Evolutionary conservation across 1,140 invertebrate genomes (phyloP), one percentile per base, ranked within the genome.

Genomic region (Drosophila yakuba): DNA sequence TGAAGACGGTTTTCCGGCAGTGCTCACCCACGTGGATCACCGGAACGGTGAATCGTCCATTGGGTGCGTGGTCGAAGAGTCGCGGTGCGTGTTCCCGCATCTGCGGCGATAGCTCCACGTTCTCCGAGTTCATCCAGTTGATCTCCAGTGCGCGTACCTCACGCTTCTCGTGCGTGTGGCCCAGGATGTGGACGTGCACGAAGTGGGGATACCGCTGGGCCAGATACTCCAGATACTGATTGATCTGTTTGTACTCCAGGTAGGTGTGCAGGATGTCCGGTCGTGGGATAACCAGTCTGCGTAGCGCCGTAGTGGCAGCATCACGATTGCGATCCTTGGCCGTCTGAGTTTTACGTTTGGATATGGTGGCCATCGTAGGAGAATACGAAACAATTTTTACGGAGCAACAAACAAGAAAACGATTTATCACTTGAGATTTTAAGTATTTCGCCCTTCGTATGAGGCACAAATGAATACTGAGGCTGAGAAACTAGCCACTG

Each of bases 111-210:
- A 89, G 32, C 35, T 89, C 84, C 1, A 55, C 15, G 45, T 89
- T 89, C 7, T 80, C 50, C 1, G 80, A 39, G 39, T 89, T 89
- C 58, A 80, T 59, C 93, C 93, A 64, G 83, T 93, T 50, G 61
- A 95, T 93, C 75, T 94, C 94, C 3, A 95, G 73, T 0, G 92
- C 93, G 20, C 93, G 92, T 51, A 95, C 92, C 28, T 93, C 91
- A 1, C 94, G 92, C 6, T 92, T 92, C 93, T 95, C 94, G 75
- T 91, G 93, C 23, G 93, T 93, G 7, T 91, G 88, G 2, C 95
- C 95, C 59, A 95, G 92, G 6, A 74, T 91, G 41, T 93, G 78
- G 7, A 94, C 68, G 6, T 85, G 90, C 1, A 93, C 94, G 23
- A 94, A 85, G 35, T 93, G 71, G 4, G 93, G 88, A 76, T 94